A percentile compares a stretch with the other conserved stretches of the same genome.
These are phyloP conservation scores for Merodon equestris DNA, from an alignment of 2,888 invertebrate genomes.

Conservation along the genomic window DNA sequence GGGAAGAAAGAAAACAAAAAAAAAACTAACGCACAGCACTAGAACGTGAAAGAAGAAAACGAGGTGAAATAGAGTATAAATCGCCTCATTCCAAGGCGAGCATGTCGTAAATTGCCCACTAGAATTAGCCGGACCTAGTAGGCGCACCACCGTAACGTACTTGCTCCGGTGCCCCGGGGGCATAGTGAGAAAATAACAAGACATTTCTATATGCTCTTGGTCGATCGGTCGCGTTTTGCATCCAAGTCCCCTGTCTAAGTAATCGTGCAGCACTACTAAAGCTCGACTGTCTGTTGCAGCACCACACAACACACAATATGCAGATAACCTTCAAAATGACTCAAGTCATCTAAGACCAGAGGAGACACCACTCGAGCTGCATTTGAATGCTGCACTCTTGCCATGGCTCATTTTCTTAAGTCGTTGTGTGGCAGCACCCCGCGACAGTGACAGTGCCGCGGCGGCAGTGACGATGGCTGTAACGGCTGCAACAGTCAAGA, in stretches of 20 bases:
- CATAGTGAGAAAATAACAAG: slow-evolving; percentile 54
- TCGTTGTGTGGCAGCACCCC: slow-evolving; percentile 17
- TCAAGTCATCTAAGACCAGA: slow-evolving; percentile 54
- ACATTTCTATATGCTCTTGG: slow-evolving; percentile 33
- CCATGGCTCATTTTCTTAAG: background rate
- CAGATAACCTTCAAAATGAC: slow-evolving; percentile 61
- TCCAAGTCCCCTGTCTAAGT: slow-evolving; percentile 26
- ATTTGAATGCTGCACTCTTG: no score
- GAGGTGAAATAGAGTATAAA: slow-evolving; percentile 34
- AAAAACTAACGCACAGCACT: slow-evolving; percentile 1
- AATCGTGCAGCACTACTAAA: slow-evolving; percentile 32
- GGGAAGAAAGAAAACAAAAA: background rate
- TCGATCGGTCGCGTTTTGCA: slow-evolving; percentile 51
- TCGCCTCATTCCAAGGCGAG: slow-evolving; percentile 58
- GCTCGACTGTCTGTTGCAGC: background rate
- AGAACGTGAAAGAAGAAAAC: slow-evolving; percentile 49
- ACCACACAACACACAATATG: slow-evolving; percentile 28
- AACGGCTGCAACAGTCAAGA: slow-evolving; percentile 30
- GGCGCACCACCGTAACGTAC: slow-evolving; percentile 7
- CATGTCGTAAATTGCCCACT: slow-evolving; percentile 63
- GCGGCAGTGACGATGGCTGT: background rate
- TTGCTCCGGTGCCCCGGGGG: background rate
- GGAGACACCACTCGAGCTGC: slow-evolving; percentile 9
- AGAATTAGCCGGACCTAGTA: slow-evolving; percentile 56
- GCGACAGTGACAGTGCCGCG: slow-evolving; percentile 40